These are phyloP conservation scores for Sinocyclocheilus anophthalmus DNA, from an alignment of 2,113 vertebrate species.

Conservation along the genomic window DNA sequence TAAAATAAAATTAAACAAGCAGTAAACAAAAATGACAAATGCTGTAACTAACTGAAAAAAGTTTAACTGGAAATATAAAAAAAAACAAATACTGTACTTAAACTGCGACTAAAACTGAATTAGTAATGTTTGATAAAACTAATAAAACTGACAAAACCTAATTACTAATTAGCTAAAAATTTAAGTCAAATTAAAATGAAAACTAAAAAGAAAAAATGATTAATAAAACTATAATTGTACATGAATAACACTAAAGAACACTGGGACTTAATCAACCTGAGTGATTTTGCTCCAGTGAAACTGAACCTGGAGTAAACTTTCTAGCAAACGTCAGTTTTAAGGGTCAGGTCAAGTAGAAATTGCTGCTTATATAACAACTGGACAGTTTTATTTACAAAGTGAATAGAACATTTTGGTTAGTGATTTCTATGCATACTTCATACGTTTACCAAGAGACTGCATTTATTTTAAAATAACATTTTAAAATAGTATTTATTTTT, in stretches of 20 bases:
- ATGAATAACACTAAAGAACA: not conserved
- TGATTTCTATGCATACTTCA: not conserved
- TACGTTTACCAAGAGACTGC: not conserved
- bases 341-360: not conserved
- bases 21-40: no score
- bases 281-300: not conserved
- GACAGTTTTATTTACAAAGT: not conserved
- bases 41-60: no score
- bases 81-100: no score
- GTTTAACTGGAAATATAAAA: no score
- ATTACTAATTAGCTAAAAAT: not conserved
- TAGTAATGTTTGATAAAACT: no score
- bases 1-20: not conserved
- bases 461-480: no score
- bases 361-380: no score
- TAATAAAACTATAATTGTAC: not conserved
- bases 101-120: no score
- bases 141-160: no score
- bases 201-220: not conserved
- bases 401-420: not conserved
- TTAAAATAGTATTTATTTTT: no score
- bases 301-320: not conserved
- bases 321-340: not conserved
- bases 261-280: not conserved
- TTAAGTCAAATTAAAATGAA: not conserved